These are phyloP conservation scores for Galago senegalensis DNA, from an alignment of 2,797 vertebrate species.

Conservation along the genomic window DNA sequence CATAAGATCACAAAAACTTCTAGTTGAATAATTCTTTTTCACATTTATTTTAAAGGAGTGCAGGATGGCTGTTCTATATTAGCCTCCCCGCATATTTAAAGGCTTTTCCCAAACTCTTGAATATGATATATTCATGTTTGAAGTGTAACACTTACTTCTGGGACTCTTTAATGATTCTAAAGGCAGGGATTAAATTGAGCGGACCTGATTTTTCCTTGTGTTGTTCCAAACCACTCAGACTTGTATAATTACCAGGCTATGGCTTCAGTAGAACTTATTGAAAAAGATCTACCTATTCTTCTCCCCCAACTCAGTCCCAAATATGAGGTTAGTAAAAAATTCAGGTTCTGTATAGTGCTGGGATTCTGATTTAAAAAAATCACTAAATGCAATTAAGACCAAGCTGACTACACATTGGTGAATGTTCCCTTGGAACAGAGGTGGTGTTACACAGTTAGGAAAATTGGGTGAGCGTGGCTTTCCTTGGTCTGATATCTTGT, in stretches of 20 bases:
- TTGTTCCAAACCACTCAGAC: neutral
- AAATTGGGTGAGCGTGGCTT: neutral
- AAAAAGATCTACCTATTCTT: slow-evolving; percentile 45
- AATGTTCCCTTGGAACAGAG: slow-evolving; percentile 34
- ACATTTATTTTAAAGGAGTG: slow-evolving; percentile 52
- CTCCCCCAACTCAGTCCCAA: neutral
- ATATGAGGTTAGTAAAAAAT: slow-evolving; percentile 53
- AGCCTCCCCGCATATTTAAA: neutral
- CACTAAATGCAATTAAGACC: slow-evolving; percentile 45
- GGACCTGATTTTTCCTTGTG: neutral
- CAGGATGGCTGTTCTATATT: neutral
- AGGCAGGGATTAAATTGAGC: slow-evolving; percentile 19
- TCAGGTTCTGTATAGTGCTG: neutral
- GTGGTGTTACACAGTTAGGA: neutral
- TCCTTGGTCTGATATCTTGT: neutral
- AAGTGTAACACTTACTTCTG: slow-evolving; percentile 32
- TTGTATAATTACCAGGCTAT: neutral
- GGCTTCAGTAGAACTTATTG: neutral
- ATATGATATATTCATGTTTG: slow-evolving; percentile 17
- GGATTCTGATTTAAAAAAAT: slow-evolving; percentile 54
- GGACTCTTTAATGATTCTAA: slow-evolving; percentile 22
- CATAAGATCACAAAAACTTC: slow-evolving; percentile 55
- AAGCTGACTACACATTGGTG: slow-evolving; percentile 3
- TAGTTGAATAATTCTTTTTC: slow-evolving; percentile 23
- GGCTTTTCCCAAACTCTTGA: neutral